phyloP scores from a whole-genome alignment of 1,140 invertebrate species.

The Macrostomum lignano region DNA sequence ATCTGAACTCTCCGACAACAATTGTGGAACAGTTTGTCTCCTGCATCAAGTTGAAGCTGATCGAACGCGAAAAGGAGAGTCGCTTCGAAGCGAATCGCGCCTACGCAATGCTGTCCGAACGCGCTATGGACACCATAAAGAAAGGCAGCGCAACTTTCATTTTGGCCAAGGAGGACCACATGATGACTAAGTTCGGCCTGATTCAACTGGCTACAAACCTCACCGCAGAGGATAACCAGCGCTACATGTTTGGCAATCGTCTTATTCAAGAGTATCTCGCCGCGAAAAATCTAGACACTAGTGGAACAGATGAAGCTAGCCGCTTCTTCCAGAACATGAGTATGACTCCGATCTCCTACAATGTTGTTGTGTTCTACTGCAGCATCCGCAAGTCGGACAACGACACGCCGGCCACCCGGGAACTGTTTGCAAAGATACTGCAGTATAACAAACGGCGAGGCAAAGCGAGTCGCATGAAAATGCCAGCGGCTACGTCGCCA shows the following conservation, averaged over 20 bases:
- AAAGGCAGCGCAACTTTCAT: conserved; percentile 1
- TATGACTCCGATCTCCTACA: background rate
- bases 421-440: background rate
- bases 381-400: background rate
- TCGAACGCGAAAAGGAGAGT: conserved; percentile 2
- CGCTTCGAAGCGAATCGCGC: background rate
- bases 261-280: background rate
- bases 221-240: background rate
- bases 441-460: too few relatives aligned
- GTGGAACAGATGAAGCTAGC: background rate
- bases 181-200: conserved; percentile 1
- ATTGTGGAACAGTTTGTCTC: conserved; percentile 2
- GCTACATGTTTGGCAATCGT: background rate
- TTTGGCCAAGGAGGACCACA: background rate
- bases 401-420: background rate
- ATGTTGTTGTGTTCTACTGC: background rate
- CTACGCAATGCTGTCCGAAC: background rate
- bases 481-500: background rate
- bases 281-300: background rate
- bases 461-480: too few relatives aligned
- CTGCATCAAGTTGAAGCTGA: conserved; percentile 1
- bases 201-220: background rate
- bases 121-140: background rate
- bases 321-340: background rate
- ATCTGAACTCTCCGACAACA: background rate